Evolutionary conservation across 2,888 invertebrate genomes (phyloP), one percentile per base, ranked within the genome.

Genomic region (Tetropium fuscum): DNA sequence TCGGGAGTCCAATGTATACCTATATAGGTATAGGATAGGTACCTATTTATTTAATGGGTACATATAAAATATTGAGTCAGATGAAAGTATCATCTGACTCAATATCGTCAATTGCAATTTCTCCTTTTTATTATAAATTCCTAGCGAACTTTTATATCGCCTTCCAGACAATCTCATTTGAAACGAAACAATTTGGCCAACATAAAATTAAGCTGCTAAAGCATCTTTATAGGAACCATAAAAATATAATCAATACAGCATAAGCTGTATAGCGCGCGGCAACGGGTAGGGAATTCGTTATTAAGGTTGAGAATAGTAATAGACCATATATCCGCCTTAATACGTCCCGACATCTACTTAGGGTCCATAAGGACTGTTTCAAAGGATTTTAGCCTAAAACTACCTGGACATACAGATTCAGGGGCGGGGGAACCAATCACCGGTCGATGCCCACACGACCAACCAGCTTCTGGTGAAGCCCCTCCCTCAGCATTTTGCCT

Each of bases 301-400:
- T 75, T 75, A 77, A 72, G 74, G 74, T 66, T 69, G 63, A 70
- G 69, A 72, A 71, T 73, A 66, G 73, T 71, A 73, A 75, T 74
- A 68, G 74, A 65, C 74, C 72, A 70, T 74, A 76, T 71, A 76
- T 75, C 71, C 71, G 60, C 71, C 71, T 73, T 80, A 81, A 80
- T 80, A 72, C 71, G 66, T 70, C 68, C 77, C 74, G 81, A 80
- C 80, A 80, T 76, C 73, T 79, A 79, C 77, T 80, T 73, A 80
- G 73, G 70, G 76, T 69, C 73, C 73, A 80, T 81, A 79, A 81
- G 78, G 75, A 78, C 68, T 63, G 58, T 60, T 41, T 56, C 69
- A 57, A 15, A 57, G 70, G 60, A 80, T 68, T 69, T 44, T 76
- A 53, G 63, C 30, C 64, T 72, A 78, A 54, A 19, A 20, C 32